These are phyloP conservation scores for Fregetta grallaria DNA, from an alignment of 2,113 vertebrate genomes.

Conservation along the genomic window DNA sequence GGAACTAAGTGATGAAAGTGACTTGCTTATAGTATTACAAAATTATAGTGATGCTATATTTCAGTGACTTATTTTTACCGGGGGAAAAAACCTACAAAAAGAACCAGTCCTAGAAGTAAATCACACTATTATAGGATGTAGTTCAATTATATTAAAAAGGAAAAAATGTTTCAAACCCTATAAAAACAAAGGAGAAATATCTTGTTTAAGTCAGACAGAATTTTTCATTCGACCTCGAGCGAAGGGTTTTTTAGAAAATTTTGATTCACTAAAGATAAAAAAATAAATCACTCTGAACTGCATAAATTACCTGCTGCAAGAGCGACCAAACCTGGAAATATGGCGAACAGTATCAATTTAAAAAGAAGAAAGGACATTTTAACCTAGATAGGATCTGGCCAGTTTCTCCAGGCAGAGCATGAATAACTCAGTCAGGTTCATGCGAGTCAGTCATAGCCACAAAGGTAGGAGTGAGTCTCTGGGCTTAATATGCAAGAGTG, in stretches of 20 bases:
- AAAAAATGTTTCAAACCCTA: neutral
- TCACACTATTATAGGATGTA: neutral
- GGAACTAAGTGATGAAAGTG: neutral
- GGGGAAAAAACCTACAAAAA: neutral
- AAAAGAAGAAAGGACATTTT: neutral
- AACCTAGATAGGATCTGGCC: neutral
- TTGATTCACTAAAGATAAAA: neutral
- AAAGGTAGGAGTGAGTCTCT: constrained; percentile 29
- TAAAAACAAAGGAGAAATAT: neutral
- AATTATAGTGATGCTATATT: neutral
- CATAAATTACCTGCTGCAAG: neutral
- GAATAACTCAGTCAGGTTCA: constrained; percentile 22
- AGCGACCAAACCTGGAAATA: neutral
- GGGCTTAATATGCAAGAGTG: constrained; percentile 17
- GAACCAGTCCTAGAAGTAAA: neutral
- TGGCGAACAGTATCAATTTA: neutral
- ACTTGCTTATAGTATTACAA: neutral
- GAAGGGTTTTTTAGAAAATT: neutral
- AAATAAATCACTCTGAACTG: neutral
- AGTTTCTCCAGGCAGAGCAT: neutral
- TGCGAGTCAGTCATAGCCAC: neutral
- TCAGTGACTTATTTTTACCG: neutral
- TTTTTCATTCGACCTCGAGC: neutral
- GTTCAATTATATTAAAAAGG: neutral
- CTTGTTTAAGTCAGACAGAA: neutral